A percentile compares a stretch with the other conserved stretches of the same genome.
phyloP scores from a whole-genome alignment of 64 coral and sea anemone species.

The Catalaphyllia jardinei region DNA sequence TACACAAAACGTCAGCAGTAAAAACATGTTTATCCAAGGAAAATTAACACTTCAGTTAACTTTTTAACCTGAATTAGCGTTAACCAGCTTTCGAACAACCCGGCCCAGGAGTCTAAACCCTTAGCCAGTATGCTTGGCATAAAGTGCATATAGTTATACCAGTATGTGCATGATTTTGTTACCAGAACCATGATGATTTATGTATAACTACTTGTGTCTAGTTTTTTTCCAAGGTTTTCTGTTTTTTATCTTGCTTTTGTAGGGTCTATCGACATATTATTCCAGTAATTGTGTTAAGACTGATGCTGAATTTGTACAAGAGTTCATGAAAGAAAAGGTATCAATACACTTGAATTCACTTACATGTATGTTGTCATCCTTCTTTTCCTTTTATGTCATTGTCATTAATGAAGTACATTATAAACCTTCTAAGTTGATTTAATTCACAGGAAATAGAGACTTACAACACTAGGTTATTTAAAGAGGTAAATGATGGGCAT shows the following conservation, averaged over 20 bases:
- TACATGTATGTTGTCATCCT: too few relatives aligned
- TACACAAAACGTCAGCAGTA: too few relatives aligned
- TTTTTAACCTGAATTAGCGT: too few relatives aligned
- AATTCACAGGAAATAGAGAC: constrained; percentile 73
- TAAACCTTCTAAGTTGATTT: background rate
- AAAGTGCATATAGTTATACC: too few relatives aligned
- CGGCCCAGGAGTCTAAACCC: too few relatives aligned
- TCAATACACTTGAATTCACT: background rate
- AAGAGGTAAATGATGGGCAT: constrained; percentile 58
- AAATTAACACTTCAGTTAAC: too few relatives aligned
- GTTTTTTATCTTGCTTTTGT: background rate
- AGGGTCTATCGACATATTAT: constrained; percentile 96
- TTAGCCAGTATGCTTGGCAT: too few relatives aligned
- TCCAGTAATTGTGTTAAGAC: constrained; percentile 87
- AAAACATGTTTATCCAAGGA: too few relatives aligned
- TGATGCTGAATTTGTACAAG: constrained; percentile 94
- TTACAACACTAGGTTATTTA: constrained; percentile 92
- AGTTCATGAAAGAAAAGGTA: constrained; percentile 98
- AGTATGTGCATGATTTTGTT: too few relatives aligned
- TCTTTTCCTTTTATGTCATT: background rate
- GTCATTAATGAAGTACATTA: background rate
- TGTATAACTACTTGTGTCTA: too few relatives aligned
- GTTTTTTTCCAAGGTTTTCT: background rate
- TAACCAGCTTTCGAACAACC: too few relatives aligned
- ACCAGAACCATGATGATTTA: too few relatives aligned